phyloP scores from a whole-genome alignment of 2,888 invertebrate species.

The Andrena trimmerana region DNA sequence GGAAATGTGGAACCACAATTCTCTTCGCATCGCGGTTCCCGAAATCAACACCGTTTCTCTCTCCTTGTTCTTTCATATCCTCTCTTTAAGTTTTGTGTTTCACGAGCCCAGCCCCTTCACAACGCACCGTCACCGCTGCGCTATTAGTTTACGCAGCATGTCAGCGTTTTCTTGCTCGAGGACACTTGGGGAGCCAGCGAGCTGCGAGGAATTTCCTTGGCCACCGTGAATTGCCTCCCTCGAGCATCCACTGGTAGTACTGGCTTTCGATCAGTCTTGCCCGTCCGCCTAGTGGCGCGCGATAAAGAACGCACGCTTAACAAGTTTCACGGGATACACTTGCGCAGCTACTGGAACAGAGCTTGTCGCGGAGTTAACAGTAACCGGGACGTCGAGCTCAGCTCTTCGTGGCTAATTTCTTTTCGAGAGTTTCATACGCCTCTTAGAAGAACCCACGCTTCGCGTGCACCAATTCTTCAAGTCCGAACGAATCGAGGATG shows the following conservation, averaged over 20 bases:
- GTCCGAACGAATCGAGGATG: too few species aligned
- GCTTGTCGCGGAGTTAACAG: too few species aligned
- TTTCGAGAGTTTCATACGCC: too few species aligned
- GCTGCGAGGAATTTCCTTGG: constrained; percentile 37
- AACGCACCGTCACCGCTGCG: constrained; percentile 82
- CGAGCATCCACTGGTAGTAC: background rate
- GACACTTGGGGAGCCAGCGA: constrained; percentile 48
- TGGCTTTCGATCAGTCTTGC: constrained; percentile 3
- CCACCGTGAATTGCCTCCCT: constrained; percentile 6
- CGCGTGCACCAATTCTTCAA: background rate
- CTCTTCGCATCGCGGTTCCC: constrained; percentile 52
- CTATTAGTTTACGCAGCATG: constrained; percentile 48
- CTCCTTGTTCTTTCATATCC: constrained; percentile 54
- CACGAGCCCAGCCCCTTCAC: constrained; percentile 72
- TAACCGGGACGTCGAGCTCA: too few species aligned
- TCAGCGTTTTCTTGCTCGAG: constrained; percentile 37
- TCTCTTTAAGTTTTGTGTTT: constrained; percentile 63
- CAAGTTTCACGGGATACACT: too few species aligned
- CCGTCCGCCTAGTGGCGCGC: background rate
- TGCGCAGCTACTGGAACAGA: too few species aligned
- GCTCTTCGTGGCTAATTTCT: too few species aligned
- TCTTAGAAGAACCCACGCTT: too few species aligned
- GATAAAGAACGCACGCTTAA: too few species aligned
- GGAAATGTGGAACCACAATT: constrained; percentile 58
- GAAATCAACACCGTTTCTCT: constrained; percentile 50